A percentile compares a stretch with the other conserved stretches of the same genome.
Conservation (phyloP, 2,797 vertebrate genomes). For the Danio jaintianensis region DNA sequence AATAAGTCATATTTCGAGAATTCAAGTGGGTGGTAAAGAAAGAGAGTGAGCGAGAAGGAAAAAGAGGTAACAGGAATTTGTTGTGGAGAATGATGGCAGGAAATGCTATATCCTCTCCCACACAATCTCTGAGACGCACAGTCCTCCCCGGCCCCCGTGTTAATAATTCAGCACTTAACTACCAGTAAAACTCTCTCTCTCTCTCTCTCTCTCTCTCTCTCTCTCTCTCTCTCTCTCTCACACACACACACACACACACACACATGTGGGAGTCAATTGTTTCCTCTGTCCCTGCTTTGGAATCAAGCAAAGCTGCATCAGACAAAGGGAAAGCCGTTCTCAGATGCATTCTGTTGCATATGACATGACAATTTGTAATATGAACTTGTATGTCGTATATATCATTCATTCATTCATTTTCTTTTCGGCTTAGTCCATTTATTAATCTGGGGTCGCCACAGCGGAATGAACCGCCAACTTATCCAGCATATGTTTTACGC, state of each 20-base stretch:
- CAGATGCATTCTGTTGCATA: constrained; percentile 16
- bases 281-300: constrained; percentile 11
- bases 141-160: constrained; percentile 51
- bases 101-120: constrained; percentile 52
- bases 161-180: constrained; percentile 63
- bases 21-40: constrained; percentile 30
- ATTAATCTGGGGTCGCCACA: no score
- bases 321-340: constrained; percentile 15
- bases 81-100: constrained; percentile 35
- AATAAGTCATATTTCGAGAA: constrained; percentile 25
- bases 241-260: constrained; percentile 46
- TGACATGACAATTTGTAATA: no score
- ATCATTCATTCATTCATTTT: no score
- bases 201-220: constrained; percentile 27
- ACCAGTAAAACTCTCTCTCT: constrained; percentile 56
- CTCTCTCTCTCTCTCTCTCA: constrained; percentile 50
- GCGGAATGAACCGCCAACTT: no score
- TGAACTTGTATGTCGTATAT: no score
- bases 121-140: constrained; percentile 54
- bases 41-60: background rate
- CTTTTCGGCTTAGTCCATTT: no score
- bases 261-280: constrained; percentile 33
- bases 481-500: no score
- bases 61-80: constrained; percentile 25
- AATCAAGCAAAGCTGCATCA: constrained; percentile 24